Evolutionary conservation across 2,888 invertebrate species (phyloP).

Genomic region (Dusona sp.): DNA sequence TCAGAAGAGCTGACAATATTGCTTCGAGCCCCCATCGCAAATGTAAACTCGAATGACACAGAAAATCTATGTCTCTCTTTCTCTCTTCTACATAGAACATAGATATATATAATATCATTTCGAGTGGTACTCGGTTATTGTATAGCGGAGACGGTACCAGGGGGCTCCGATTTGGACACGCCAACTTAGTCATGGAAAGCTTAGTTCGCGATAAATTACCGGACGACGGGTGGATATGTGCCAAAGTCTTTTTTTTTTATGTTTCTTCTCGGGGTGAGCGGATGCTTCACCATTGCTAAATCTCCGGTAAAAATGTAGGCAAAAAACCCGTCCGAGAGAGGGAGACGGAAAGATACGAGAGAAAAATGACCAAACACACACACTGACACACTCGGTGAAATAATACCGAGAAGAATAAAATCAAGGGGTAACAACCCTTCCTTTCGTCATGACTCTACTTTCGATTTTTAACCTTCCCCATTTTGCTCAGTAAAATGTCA

Average conservation of each 20-base stretch:
- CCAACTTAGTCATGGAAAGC: slow-evolving; percentile 80
- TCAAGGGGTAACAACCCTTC: slow-evolving; percentile 17
- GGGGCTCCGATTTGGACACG: slow-evolving; percentile 79
- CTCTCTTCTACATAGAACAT: neutral
- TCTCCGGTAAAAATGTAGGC: neutral
- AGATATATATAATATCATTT: slow-evolving; percentile 29
- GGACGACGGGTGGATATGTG: slow-evolving; percentile 68
- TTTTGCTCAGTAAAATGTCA: slow-evolving; percentile 50
- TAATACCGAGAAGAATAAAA: slow-evolving; percentile 41
- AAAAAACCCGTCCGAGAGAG: neutral
- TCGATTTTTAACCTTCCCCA: slow-evolving; percentile 32
- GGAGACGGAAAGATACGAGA: neutral
- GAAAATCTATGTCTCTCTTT: slow-evolving; percentile 64
- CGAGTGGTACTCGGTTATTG: slow-evolving; percentile 79
- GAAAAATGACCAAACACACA: slow-evolving; percentile 44
- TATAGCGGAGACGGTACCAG: slow-evolving; percentile 71
- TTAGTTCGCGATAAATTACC: slow-evolving; percentile 79
- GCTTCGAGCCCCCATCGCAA: slow-evolving; percentile 75
- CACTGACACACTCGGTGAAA: slow-evolving; percentile 42
- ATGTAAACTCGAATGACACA: slow-evolving; percentile 78
- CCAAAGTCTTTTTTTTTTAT: slow-evolving; percentile 37
- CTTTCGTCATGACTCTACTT: slow-evolving; percentile 22
- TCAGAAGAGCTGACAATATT: slow-evolving; percentile 80
- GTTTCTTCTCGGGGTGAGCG: slow-evolving; percentile 20
- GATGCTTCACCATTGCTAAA: neutral